Percentiles rank a stretch among this genome's conserved stretches.
These are phyloP conservation scores for Trichechus manatus DNA, from an alignment of 2,113 vertebrate species.

Conservation along the genomic window DNA sequence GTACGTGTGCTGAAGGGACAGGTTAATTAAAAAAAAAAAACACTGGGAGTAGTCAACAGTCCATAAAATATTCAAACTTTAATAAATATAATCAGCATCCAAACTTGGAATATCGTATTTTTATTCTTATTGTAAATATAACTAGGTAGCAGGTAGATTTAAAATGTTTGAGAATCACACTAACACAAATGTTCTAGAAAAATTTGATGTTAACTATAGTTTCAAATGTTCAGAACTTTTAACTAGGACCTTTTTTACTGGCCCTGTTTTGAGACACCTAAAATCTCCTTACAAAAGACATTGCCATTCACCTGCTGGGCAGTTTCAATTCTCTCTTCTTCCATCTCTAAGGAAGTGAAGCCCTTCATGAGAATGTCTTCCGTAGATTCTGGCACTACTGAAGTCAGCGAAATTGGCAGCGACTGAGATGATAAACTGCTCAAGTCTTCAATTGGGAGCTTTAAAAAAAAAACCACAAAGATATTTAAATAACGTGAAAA, in stretches of 20 bases:
- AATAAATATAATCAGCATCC: conserved; percentile 22
- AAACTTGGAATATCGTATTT: not conserved
- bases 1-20: not conserved
- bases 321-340: conserved; percentile 95
- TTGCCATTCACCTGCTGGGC: conserved; percentile 93
- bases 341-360: conserved; percentile 93
- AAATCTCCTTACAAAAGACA: conserved; percentile 19
- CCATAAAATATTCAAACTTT: conserved; percentile 12
- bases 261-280: not conserved
- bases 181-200: conserved; percentile 37
- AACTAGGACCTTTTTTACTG: conserved; percentile 12
- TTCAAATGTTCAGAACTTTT: conserved; percentile 42
- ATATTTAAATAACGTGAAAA: conserved; percentile 59
- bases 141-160: not conserved
- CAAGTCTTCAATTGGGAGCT: conserved; percentile 97
- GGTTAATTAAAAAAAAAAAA: not conserved
- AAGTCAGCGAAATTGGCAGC: conserved; percentile 87
- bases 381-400: conserved; percentile 93
- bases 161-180: conserved; percentile 44
- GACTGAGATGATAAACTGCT: conserved; percentile 93
- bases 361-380: conserved; percentile 95
- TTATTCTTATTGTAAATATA: conserved; percentile 28
- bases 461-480: conserved; percentile 60
- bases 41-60: not conserved
- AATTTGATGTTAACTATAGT: not conserved